Percentiles rank a stretch among this genome's conserved stretches.
Evolutionary conservation across 53 echinoderm and acorn worm genomes (phyloP).

Genomic region (Apostichopus leukothele): DNA sequence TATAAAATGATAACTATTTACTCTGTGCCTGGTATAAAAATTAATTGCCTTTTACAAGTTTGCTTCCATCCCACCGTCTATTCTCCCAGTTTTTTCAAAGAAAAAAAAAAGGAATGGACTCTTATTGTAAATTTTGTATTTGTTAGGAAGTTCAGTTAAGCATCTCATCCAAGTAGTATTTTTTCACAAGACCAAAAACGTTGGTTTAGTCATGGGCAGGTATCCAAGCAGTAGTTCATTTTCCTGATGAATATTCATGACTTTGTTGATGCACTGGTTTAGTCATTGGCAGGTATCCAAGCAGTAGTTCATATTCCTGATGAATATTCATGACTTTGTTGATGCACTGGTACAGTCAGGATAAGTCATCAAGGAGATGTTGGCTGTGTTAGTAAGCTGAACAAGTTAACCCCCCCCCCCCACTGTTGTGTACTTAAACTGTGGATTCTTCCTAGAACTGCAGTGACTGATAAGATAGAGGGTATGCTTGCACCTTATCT

Average conservation of each 20-base stretch:
- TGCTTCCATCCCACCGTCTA: conserved; percentile 46
- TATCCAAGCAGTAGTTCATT: too few species aligned
- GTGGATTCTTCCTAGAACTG: too few species aligned
- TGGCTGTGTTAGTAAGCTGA: too few species aligned
- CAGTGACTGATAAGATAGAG: too few species aligned
- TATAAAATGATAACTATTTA: not conserved
- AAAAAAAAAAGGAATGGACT: not conserved
- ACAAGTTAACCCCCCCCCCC: too few species aligned
- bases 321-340: not conserved
- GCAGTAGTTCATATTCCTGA: not conserved
- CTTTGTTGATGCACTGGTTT: not conserved
- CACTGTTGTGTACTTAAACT: too few species aligned
- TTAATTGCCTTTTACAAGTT: conserved; percentile 19
- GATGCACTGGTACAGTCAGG: not conserved
- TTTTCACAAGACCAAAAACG: too few species aligned
- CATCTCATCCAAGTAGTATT: too few species aligned
- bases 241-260: not conserved
- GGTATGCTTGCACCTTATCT: too few species aligned
- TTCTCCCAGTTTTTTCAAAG: conserved; percentile 3
- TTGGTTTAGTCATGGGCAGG: too few species aligned
- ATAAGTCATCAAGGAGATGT: too few species aligned
- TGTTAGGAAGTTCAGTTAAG: not conserved
- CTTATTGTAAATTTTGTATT: not conserved
- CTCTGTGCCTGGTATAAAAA: conserved; percentile 23
- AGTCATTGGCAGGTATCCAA: not conserved